Base-by-base conservation (phyloP, 2,113 vertebrate species). In the Ranitomeya imitator region DNA sequence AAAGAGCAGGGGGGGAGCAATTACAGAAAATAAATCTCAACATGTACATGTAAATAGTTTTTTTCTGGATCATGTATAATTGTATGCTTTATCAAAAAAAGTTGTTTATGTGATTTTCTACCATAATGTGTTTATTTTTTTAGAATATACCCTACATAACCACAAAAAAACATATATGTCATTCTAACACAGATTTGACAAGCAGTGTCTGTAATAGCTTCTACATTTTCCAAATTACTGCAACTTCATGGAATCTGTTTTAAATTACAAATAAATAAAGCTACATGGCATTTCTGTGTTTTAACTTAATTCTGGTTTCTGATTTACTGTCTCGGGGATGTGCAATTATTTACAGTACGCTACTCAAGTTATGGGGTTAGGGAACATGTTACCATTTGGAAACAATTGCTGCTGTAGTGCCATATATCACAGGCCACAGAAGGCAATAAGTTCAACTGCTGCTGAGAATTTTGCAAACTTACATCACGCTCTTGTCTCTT, bases 301-400 rank as follows among this genome's bases (percentile, higher is more conserved):
- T 67, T 67, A 65, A 52, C 59, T 65, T 60, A 61, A 61, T 83
- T 73, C 73, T 73, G 9, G 60, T 83, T 85, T 73, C 51, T 85
- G 67, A 85, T 73, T 74, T 85, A 73, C 83, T 73, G 83, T 57
- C 67, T 59, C 67, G 57, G 23, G 67, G 52, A 85, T n/a, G 54
- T 37, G 16, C 16, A 57, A 55, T 73, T 73, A 85, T 73, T 57
- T 85, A 31, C 57, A 77, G 21, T 63, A 77, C 61, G 31, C 54
- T 45, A 71, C 54, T 85, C 83, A 59, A 85, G n/a, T 73, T 85
- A 73, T 54, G 59, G 67, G 74, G n/a, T 73, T 65, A 2, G n/a
- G 52, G 45, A 86, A 59, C 73, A 76, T 86, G 16, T 77, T 31
- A 63, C 54, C 84, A 86, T 86, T 85, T 85, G 84, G 84, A 85